These are phyloP conservation scores for Hydrophis major DNA, from an alignment of 2,797 vertebrate species.

Conservation along the genomic window DNA sequence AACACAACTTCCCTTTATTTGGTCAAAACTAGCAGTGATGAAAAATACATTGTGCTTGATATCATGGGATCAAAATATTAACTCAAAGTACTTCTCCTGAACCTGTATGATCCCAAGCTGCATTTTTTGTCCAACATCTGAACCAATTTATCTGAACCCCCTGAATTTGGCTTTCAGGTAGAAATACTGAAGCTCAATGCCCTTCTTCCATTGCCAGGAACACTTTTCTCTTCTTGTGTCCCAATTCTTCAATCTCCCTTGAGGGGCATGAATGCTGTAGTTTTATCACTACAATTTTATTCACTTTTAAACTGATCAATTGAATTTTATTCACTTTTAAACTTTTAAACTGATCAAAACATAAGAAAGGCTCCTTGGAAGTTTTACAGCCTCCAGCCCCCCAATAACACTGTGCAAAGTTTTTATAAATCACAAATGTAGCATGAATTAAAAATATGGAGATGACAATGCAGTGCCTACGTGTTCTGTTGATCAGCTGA, in stretches of 20 bases:
- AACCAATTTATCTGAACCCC: neutral
- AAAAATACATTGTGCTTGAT: neutral
- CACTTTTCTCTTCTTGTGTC: neutral
- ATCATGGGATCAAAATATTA: neutral
- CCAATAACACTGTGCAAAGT: neutral
- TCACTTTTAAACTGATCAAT: neutral
- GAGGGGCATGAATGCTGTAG: neutral
- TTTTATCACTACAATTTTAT: neutral
- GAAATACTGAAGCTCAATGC: neutral
- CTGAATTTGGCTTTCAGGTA: neutral
- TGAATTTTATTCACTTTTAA: neutral
- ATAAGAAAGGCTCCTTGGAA: neutral
- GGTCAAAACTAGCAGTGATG: neutral
- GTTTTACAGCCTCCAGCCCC: neutral
- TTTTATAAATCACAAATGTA: neutral
- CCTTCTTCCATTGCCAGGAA: neutral
- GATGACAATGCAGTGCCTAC: neutral
- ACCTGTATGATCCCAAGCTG: neutral
- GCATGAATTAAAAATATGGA: neutral
- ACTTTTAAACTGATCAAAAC: neutral
- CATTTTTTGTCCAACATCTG: neutral
- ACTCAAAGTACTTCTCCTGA: neutral
- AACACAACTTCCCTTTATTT: neutral
- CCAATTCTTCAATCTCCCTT: neutral
- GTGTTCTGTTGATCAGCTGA: neutral